Evolutionary conservation across 2,797 vertebrate species (phyloP).

Genomic region (Discoglossus pictus): DNA sequence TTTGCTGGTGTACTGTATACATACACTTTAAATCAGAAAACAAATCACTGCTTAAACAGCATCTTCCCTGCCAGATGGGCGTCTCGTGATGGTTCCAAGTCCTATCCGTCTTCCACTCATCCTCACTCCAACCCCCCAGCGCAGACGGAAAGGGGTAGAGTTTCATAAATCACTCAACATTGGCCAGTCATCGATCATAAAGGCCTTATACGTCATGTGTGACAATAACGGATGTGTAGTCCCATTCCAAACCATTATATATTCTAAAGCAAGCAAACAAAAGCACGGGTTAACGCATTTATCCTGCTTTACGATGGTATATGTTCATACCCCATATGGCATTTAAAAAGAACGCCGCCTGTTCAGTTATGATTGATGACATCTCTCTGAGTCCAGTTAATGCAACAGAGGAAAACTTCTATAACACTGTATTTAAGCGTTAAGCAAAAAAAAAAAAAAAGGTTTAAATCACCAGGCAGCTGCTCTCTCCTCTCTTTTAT

Average conservation of each 20-base stretch:
- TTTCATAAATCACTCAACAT: constrained; percentile 61
- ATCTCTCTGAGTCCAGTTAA: constrained; percentile 53
- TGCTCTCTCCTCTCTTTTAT: constrained; percentile 16
- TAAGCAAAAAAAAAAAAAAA: constrained; percentile 17
- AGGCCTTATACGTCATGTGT: constrained; percentile 58
- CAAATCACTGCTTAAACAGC: constrained; percentile 62
- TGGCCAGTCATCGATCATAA: constrained; percentile 53
- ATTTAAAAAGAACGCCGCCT: constrained; percentile 50
- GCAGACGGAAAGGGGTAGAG: constrained; percentile 52
- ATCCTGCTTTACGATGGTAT: constrained; percentile 61
- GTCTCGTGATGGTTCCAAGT: constrained; percentile 53
- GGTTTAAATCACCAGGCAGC: constrained; percentile 36
- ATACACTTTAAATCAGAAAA: constrained; percentile 51
- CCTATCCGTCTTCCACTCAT: constrained; percentile 50
- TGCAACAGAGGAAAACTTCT: constrained; percentile 22
- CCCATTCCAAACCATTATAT: constrained; percentile 57
- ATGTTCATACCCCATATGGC: constrained; percentile 58
- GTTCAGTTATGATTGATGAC: constrained; percentile 68
- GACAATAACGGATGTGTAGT: constrained; percentile 62
- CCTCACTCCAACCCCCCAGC: constrained; percentile 31
- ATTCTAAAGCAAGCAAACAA: constrained; percentile 65
- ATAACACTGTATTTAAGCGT: constrained; percentile 30
- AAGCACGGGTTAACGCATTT: constrained; percentile 61
- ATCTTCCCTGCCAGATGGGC: constrained; percentile 56
- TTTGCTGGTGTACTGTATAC: constrained; percentile 16